Conservation (phyloP, 1,140 invertebrate genomes). For the Hylaeus volcanicus region DNA sequence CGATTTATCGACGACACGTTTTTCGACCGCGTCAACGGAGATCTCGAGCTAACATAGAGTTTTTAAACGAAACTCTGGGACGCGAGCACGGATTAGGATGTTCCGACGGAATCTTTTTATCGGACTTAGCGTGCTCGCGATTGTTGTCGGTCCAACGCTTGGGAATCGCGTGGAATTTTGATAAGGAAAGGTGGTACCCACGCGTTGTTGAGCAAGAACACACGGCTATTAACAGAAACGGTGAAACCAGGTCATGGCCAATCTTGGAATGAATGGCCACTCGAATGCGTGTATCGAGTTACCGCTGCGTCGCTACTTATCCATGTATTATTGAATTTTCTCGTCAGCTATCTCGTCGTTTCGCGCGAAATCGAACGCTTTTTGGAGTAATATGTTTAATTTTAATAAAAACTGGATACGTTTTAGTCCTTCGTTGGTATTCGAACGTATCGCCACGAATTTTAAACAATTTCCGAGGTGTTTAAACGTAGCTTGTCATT, state of each 20-base stretch:
- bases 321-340: too few species aligned
- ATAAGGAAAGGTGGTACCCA: neutral
- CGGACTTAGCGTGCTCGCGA: too few species aligned
- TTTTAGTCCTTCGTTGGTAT: neutral
- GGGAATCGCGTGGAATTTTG: conserved; percentile 10
- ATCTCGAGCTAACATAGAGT: neutral
- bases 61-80: too few species aligned
- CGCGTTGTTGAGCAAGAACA: conserved; percentile 21
- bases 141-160: too few species aligned
- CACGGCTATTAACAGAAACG: conserved; percentile 39
- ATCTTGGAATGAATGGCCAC: conserved; percentile 42
- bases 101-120: neutral
- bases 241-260: conserved; percentile 46
- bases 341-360: too few species aligned
- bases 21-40: neutral
- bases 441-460: too few species aligned
- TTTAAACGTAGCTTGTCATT: too few species aligned
- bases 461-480: too few species aligned
- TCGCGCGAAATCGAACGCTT: too few species aligned
- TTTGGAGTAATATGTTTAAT: too few species aligned
- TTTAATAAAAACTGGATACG: neutral
- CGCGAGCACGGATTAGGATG: too few species aligned
- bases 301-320: neutral
- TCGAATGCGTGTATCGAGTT: conserved; percentile 27
- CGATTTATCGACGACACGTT: too few species aligned